phyloP scores from a whole-genome alignment of 2,797 vertebrate species.

The Botia kubotai region DNA sequence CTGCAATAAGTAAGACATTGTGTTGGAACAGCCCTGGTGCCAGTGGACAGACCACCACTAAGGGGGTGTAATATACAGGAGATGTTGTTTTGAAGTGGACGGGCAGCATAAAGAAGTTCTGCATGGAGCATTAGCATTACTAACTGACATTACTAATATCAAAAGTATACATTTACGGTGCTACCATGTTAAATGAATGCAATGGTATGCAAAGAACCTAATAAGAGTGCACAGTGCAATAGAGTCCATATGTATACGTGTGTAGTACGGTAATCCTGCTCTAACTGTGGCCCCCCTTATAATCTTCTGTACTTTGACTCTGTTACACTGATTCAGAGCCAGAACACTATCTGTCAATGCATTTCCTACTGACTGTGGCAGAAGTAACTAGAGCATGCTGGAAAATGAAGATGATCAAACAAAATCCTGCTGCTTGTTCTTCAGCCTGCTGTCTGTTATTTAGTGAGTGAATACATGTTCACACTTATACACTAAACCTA shows the following conservation, averaged over 20 bases:
- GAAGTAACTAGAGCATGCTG: too few species aligned
- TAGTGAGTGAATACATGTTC: too few species aligned
- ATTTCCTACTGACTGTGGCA: constrained; percentile 13
- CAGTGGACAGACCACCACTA: constrained; percentile 39
- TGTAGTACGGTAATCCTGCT: constrained; percentile 29
- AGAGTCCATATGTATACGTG: constrained; percentile 37
- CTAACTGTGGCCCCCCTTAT: constrained; percentile 10
- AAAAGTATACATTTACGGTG: background rate
- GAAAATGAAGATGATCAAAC: too few species aligned
- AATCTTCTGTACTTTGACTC: constrained; percentile 58
- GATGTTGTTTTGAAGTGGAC: background rate
- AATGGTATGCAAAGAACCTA: background rate
- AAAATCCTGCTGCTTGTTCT: too few species aligned
- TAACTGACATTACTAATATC: background rate
- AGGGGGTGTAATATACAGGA: background rate
- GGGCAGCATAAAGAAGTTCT: background rate
- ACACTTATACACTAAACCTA: too few species aligned
- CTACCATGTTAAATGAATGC: background rate
- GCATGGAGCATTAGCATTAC: background rate
- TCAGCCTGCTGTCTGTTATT: too few species aligned
- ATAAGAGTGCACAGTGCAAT: constrained; percentile 18
- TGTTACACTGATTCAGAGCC: too few species aligned
- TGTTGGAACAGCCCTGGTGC: constrained; percentile 15
- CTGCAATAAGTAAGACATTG: constrained; percentile 49
- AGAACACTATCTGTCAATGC: background rate